phyloP scores from a whole-genome alignment of 2,888 invertebrate genomes.

The Amorpha juglandis region DNA sequence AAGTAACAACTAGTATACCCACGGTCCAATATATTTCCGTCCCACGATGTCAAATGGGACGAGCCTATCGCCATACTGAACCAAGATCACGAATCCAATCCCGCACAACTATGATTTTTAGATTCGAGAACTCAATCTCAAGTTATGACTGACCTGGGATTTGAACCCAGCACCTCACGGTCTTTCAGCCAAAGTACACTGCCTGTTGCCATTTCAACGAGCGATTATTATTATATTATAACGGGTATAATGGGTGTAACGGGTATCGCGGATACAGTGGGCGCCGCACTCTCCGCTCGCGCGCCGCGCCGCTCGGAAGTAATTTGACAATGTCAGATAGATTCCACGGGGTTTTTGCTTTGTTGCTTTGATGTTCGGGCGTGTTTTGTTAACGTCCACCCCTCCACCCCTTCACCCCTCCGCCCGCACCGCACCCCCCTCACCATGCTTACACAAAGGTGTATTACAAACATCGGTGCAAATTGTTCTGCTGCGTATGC shows the following conservation, averaged over 20 bases:
- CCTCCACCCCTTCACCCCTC: background rate
- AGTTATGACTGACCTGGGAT: no score
- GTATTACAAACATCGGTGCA: background rate
- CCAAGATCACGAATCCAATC: no score
- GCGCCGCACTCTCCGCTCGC: background rate
- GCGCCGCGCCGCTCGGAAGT: slow-evolving; percentile 13
- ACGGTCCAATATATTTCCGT: no score
- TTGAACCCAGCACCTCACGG: no score
- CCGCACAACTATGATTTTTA: no score
- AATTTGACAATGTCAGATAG: slow-evolving; percentile 25
- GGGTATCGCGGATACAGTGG: background rate
- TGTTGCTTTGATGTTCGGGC: slow-evolving; percentile 15
- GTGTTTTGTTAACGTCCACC: background rate
- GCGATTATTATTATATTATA: background rate
- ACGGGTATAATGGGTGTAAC: background rate
- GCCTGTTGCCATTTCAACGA: no score
- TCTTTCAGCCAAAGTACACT: no score
- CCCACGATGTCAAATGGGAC: no score
- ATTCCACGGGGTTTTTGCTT: slow-evolving; percentile 15
- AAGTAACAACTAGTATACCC: no score
- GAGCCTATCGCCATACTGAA: no score
- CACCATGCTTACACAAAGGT: background rate
- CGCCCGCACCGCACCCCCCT: background rate
- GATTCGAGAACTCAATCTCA: no score
- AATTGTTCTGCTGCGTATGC: slow-evolving; percentile 6